Conservation (phyloP, 2,797 vertebrate genomes). For the Sebastes goodei region DNA sequence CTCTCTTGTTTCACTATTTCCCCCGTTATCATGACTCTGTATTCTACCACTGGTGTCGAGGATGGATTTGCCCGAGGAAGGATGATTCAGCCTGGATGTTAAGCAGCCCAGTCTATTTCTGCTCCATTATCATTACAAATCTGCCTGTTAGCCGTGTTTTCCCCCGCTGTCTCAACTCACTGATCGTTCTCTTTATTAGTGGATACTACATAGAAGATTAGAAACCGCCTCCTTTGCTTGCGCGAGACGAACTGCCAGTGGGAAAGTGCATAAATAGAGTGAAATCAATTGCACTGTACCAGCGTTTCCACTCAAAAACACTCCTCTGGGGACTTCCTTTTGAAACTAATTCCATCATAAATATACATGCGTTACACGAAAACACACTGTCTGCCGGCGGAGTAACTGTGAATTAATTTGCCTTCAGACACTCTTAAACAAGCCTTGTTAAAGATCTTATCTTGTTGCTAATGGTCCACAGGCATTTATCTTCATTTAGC, state of each 20-base stretch:
- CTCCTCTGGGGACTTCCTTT: slow-evolving; percentile 86
- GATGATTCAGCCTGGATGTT: slow-evolving; percentile 70
- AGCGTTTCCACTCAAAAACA: slow-evolving; percentile 85
- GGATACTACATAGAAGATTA: slow-evolving; percentile 83
- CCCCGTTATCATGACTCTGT: slow-evolving; percentile 11
- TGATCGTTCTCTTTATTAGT: slow-evolving; percentile 84
- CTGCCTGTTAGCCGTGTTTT: slow-evolving; percentile 81
- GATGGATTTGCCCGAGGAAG: slow-evolving; percentile 56
- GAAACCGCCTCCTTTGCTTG: slow-evolving; percentile 76
- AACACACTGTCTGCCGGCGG: slow-evolving; percentile 80
- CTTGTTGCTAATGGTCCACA: slow-evolving; percentile 85
- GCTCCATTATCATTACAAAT: slow-evolving; percentile 82
- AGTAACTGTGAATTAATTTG: slow-evolving; percentile 87
- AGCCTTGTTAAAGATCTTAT: slow-evolving; percentile 88
- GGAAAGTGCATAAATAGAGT: slow-evolving; percentile 86
- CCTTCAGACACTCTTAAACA: slow-evolving; percentile 87
- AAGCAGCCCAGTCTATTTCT: slow-evolving; percentile 68
- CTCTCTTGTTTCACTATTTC: slow-evolving; percentile 26
- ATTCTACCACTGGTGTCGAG: slow-evolving; percentile 34
- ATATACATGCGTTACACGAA: slow-evolving; percentile 86
- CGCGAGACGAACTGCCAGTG: slow-evolving; percentile 76
- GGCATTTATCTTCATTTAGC: slow-evolving; percentile 86
- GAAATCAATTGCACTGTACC: slow-evolving; percentile 86
- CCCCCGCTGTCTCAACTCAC: slow-evolving; percentile 76
- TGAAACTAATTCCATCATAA: slow-evolving; percentile 88